phyloP scores from a whole-genome alignment of 2,797 vertebrate genomes.

The Adrianichthys oophorus region DNA sequence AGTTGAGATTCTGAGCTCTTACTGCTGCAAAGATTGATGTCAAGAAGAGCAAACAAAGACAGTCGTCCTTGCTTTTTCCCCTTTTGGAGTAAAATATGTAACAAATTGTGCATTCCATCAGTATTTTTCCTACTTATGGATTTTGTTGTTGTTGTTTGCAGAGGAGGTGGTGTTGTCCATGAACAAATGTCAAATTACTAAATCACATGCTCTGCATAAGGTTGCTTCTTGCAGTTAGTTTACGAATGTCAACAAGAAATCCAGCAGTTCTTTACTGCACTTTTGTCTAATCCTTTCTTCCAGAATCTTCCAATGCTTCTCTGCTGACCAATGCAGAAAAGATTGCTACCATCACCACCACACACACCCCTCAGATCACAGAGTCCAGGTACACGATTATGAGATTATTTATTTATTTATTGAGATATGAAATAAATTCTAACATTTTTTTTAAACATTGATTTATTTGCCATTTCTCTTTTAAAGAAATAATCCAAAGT shows the following conservation, averaged over 20 bases:
- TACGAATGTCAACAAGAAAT: too few relatives aligned
- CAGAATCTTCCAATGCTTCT: constrained; percentile 95
- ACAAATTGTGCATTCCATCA: constrained; percentile 15
- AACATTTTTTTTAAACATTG: not conserved
- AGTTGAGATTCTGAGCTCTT: constrained; percentile 24
- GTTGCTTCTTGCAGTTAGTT: constrained; percentile 38
- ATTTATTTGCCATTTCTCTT: constrained; percentile 12
- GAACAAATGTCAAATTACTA: constrained; percentile 64
- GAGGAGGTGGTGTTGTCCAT: constrained; percentile 26
- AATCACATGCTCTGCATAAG: constrained; percentile 64
- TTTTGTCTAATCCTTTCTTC: constrained; percentile 8
- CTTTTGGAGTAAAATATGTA: constrained; percentile 16
- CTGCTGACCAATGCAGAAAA: constrained; percentile 97
- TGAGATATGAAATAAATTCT: not conserved
- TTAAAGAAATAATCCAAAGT: constrained; percentile 91
- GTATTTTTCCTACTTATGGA: not conserved
- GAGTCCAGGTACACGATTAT: constrained; percentile 71
- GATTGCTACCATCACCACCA: constrained; percentile 97
- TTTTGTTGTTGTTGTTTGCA: constrained; percentile 15
- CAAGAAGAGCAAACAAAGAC: constrained; percentile 32
- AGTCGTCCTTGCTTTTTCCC: constrained; percentile 7
- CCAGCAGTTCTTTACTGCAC: not conserved
- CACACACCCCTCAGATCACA: constrained; percentile 88
- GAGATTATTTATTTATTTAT: not conserved
- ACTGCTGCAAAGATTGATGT: constrained; percentile 42